Evolutionary conservation across 2,888 invertebrate genomes (phyloP).

Genomic region (Hyppa rectilinea): DNA sequence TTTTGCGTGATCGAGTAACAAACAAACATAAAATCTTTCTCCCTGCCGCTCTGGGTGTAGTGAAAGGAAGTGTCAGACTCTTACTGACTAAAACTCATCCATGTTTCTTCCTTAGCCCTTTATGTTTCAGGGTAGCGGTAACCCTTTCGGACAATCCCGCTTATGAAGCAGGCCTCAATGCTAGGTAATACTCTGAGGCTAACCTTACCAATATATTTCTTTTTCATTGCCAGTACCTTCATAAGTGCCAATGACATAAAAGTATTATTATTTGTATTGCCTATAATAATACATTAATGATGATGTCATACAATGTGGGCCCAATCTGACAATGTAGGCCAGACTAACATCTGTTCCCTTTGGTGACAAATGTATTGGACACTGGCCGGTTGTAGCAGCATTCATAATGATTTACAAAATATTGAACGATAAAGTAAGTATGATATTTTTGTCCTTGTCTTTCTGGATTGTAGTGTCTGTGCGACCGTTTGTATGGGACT

Average conservation of each 20-base stretch:
- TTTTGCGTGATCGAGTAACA: no score
- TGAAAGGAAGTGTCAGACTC: no score
- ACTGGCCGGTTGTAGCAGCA: neutral
- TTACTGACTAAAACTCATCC: no score
- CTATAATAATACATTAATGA: neutral
- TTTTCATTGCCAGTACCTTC: neutral
- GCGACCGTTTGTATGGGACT: neutral
- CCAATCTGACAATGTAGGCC: conserved; percentile 16
- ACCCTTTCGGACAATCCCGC: no score
- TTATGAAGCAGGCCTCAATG: neutral
- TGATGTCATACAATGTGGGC: neutral
- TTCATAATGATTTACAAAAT: conserved; percentile 8
- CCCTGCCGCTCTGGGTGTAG: no score
- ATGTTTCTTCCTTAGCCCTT: no score
- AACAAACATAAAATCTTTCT: no score
- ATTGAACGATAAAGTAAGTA: neutral
- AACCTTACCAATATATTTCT: neutral
- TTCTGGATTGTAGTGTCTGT: neutral
- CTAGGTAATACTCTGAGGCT: neutral
- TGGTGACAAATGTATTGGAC: conserved; percentile 22
- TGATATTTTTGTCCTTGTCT: neutral
- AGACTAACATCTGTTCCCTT: conserved; percentile 21
- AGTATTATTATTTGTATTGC: neutral
- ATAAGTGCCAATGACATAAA: neutral
- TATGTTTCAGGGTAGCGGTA: no score